Conservation (phyloP, 2,113 vertebrate genomes). For the Neolamprologus fasciatus region DNA sequence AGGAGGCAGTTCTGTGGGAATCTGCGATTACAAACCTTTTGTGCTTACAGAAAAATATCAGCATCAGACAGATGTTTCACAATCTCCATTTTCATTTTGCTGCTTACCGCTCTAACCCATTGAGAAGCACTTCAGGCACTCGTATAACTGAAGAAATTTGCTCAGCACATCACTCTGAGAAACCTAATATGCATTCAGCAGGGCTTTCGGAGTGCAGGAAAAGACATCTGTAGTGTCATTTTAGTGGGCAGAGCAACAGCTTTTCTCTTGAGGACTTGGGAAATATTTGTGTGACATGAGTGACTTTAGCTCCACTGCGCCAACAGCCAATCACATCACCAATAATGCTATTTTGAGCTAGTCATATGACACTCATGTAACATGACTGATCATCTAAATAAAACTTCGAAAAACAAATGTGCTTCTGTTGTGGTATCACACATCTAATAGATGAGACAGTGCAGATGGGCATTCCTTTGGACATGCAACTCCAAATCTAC, state of each 20-base stretch:
- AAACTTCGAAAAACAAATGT: background rate
- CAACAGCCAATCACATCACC: background rate
- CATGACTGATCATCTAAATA: background rate
- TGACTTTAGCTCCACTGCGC: background rate
- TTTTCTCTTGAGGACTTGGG: background rate
- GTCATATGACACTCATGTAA: background rate
- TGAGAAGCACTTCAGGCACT: conserved; percentile 6
- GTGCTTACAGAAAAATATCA: background rate
- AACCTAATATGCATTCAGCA: background rate
- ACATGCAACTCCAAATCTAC: background rate
- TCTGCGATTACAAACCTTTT: background rate
- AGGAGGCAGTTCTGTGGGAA: background rate
- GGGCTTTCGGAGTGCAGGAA: background rate
- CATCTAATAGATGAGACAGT: background rate
- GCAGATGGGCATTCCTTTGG: background rate
- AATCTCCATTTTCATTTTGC: background rate
- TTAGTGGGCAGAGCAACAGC: background rate
- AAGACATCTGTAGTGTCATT: background rate
- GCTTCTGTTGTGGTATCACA: background rate
- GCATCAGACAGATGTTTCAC: background rate
- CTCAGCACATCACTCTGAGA: background rate
- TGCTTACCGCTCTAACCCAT: background rate
- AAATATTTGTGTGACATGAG: background rate
- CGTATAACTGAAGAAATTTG: background rate
- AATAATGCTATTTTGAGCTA: background rate